These are phyloP conservation scores for Chanos chanos DNA, from an alignment of 2,797 vertebrate species.

Conservation along the genomic window DNA sequence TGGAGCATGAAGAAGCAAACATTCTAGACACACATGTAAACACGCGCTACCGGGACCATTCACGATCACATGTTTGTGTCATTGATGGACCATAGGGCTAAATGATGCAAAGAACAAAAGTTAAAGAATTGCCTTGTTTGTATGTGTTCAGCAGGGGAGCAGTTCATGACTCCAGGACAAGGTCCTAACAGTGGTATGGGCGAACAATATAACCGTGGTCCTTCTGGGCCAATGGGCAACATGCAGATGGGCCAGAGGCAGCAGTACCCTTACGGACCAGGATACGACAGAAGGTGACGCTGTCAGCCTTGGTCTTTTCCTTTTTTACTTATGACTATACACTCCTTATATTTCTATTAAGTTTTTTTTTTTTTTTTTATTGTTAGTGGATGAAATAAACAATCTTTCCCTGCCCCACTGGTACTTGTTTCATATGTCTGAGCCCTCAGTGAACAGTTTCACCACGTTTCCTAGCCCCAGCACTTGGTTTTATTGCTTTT, in stretches of 20 bases:
- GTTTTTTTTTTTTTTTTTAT: neutral
- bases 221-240: constrained; percentile 83
- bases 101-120: no score
- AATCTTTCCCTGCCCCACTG: neutral
- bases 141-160: constrained; percentile 75
- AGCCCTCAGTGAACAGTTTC: no score
- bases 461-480: no score
- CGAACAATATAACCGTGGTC: constrained; percentile 89
- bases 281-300: constrained; percentile 95
- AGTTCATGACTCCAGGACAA: constrained; percentile 91
- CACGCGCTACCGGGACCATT: no score
- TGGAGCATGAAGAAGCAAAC: no score
- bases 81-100: no score
- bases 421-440: constrained; percentile 12
- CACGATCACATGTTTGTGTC: no score
- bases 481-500: no score
- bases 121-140: neutral
- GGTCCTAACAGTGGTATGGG: constrained; percentile 89
- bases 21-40: no score
- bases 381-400: neutral
- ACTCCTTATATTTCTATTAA: neutral
- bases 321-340: no score
- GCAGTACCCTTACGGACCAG: constrained; percentile 86
- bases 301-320: no score
- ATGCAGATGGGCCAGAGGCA: constrained; percentile 92